Evolutionary conservation across 1,140 invertebrate genomes (phyloP), one percentile per base, ranked within the genome.

Genomic region (Philotrypesis tridentata): DNA sequence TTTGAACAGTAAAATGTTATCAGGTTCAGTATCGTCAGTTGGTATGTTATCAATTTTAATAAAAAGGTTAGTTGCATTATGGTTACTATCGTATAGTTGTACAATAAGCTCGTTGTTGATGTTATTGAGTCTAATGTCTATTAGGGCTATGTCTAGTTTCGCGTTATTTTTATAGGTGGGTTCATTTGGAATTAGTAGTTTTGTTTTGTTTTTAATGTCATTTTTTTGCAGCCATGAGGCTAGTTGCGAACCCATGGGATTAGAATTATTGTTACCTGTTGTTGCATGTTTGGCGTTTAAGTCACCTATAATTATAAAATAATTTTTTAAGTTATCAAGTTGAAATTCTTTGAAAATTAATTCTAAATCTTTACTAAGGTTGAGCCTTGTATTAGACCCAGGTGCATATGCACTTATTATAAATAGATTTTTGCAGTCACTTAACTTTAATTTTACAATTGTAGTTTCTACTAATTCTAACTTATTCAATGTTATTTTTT

Each of bases 271-370:
- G 4, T 60, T 71, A 33, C 77, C 68, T 14, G 11, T 68, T 1
- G 31, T 48, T 4, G 12, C 8, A 11, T 70, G 67, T 25, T 21
- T 43, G 11, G 37, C 63, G 21, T 79, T 79, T 17, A 61, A 48
- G 48, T 79, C 77, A 7, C 77, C 77, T 48, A 11, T 75, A 71
- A n/a, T n/a, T n/a, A 70, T 63, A 71, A 2, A 84, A 40, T 12
- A 81, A 43, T 63, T 80, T 29, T 71, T 80, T 31, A 29, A 29
- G 31, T 78, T 60, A 63, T 8, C 8, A 17, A 29, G 40, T 2
- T 37, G 77, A 7, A 40, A 9, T 43, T n/a, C 40, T 48, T 40
- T 79, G 37, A 77, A 40, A 79, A 73, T 43, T 25, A 27, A 5
- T 63, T 60, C n/a, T 14, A 63, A 25, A 17, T 63, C 60, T 7